phyloP scores from a whole-genome alignment of 2,113 vertebrate species.

The Struthidea cinerea region DNA sequence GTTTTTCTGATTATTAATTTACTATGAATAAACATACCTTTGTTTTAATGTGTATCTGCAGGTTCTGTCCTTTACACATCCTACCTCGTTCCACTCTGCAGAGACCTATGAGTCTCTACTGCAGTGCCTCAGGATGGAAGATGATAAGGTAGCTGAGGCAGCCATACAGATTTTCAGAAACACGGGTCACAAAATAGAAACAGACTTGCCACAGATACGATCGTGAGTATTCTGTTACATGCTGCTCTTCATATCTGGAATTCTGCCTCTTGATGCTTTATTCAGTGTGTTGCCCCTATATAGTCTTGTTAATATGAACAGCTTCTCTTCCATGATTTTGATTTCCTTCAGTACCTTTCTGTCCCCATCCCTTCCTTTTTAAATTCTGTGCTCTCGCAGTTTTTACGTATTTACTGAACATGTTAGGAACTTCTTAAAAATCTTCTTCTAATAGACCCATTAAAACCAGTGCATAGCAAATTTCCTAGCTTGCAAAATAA shows the following conservation, averaged over 20 bases:
- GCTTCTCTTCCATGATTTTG: background rate
- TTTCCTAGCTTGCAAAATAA: background rate
- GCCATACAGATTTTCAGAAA: constrained; percentile 99
- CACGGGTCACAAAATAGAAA: constrained; percentile 98
- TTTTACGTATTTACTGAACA: background rate
- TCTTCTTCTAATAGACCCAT: background rate
- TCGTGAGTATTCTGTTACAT: constrained; percentile 78
- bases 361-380: background rate
- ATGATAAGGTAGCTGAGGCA: constrained; percentile 97
- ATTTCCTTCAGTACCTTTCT: background rate
- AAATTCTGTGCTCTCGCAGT: background rate
- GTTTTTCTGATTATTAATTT: background rate
- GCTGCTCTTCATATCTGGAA: background rate
- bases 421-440: background rate
- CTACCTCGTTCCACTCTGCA: constrained; percentile 97
- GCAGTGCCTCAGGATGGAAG: constrained; percentile 99
- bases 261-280: background rate
- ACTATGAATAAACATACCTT: background rate
- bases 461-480: background rate
- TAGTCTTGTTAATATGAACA: background rate
- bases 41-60: constrained; percentile 50
- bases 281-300: background rate
- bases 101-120: constrained; percentile 98
- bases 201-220: constrained; percentile 94
- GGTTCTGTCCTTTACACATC: constrained; percentile 98